Conservation (phyloP, 23 tunicate genomes). For the Oikopleura dioica region DNA sequence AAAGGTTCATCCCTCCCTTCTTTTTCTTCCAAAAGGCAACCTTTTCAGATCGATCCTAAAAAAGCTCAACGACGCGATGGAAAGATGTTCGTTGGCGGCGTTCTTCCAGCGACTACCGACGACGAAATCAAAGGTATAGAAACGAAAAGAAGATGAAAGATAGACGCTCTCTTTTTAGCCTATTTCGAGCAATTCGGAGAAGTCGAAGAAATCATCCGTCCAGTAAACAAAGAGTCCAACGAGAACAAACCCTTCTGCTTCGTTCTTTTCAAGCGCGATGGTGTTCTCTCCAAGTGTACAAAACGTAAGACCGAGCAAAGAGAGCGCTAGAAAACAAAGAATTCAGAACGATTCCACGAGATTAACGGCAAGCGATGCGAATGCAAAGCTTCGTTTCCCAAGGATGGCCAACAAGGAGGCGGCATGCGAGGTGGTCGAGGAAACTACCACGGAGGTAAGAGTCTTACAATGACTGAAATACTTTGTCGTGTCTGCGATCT, state of each 20-base stretch:
- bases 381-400: neutral
- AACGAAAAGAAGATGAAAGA: neutral
- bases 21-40: neutral
- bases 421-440: neutral
- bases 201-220: conserved; percentile 6
- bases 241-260: conserved; percentile 7
- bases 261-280: neutral
- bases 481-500: too few species aligned
- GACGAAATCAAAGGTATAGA: neutral
- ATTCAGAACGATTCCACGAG: conserved; percentile 12
- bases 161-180: neutral
- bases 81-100: conserved; percentile 12
- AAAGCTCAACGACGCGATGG: conserved; percentile 10
- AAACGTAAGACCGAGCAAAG: neutral
- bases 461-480: too few species aligned
- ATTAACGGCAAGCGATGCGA: conserved; percentile 5
- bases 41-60: conserved; percentile 6
- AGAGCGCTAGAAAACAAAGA: neutral
- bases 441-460: neutral
- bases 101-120: neutral
- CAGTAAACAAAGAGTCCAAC: neutral
- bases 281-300: neutral
- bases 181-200: neutral
- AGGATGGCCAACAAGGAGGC: neutral
- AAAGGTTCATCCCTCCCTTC: neutral